phyloP scores from a whole-genome alignment of 2,113 vertebrate genomes.

The Phrynocephalus versicolor region DNA sequence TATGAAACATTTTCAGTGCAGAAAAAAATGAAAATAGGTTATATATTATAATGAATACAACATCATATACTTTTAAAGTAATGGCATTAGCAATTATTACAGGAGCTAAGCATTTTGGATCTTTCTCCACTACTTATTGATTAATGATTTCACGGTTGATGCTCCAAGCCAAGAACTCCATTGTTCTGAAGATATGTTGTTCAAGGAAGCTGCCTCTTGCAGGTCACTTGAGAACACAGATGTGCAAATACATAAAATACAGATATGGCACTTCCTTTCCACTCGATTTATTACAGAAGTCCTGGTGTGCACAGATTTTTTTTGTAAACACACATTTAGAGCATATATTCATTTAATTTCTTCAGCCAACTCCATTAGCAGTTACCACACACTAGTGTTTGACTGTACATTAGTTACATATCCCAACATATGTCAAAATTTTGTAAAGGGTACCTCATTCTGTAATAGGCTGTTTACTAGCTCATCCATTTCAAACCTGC shows the following conservation, averaged over 20 bases:
- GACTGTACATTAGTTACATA: background rate
- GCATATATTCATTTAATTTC: background rate
- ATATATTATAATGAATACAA: background rate
- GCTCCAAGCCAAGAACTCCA: background rate
- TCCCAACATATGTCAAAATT: background rate
- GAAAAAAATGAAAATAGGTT: constrained; percentile 2
- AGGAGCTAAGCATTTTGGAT: background rate
- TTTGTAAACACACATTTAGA: too few species aligned
- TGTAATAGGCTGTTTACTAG: background rate
- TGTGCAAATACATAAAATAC: background rate
- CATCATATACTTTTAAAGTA: background rate
- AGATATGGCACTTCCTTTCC: background rate
- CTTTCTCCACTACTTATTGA: background rate
- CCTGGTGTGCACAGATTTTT: background rate
- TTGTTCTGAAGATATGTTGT: background rate
- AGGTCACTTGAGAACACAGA: background rate
- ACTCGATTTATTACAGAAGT: background rate
- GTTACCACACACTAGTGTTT: background rate
- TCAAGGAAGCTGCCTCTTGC: background rate
- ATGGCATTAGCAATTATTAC: background rate
- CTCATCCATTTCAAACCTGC: background rate
- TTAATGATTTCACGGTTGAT: background rate
- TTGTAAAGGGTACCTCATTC: background rate
- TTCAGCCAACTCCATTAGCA: background rate
- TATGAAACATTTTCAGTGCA: constrained; percentile 17